phyloP scores from a whole-genome alignment of 2,888 invertebrate genomes.

The Drosophila gaucha region DNA sequence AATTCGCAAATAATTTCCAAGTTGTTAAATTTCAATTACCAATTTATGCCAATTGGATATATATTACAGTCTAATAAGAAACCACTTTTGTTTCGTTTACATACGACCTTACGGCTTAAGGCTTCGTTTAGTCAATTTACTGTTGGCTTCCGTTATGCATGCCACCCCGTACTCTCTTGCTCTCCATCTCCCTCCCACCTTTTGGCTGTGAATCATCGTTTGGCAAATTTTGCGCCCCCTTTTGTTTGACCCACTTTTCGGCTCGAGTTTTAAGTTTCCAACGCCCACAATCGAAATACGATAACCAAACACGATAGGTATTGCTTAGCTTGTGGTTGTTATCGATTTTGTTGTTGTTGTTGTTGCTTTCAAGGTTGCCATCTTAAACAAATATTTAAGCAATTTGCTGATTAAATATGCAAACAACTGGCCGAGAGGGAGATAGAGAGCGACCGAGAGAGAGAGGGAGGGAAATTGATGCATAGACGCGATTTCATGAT shows the following conservation, averaged over 20 bases:
- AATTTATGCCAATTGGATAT: not conserved
- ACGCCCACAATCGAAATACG: slow-evolving; percentile 37
- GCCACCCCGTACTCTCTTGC: not conserved
- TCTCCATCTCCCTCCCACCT: not conserved
- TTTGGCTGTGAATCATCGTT: slow-evolving; percentile 33
- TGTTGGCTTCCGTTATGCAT: slow-evolving; percentile 9
- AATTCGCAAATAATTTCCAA: too few relatives aligned
- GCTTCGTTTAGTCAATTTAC: slow-evolving; percentile 14
- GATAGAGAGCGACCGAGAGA: not conserved
- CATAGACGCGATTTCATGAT: slow-evolving; percentile 47
- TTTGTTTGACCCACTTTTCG: slow-evolving; percentile 43
- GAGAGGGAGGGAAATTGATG: slow-evolving; percentile 12
- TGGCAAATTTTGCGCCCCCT: slow-evolving; percentile 10
- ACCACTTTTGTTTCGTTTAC: slow-evolving; percentile 10
- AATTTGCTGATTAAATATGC: slow-evolving; percentile 65
- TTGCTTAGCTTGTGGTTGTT: slow-evolving; percentile 8
- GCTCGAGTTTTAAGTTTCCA: slow-evolving; percentile 10
- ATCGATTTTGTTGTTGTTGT: slow-evolving; percentile 18
- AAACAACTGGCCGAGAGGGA: slow-evolving; percentile 24
- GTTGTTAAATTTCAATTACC: not conserved
- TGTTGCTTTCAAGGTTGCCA: slow-evolving; percentile 54
- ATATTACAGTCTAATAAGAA: not conserved
- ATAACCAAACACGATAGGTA: slow-evolving; percentile 22
- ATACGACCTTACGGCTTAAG: slow-evolving; percentile 22
- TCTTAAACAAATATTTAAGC: slow-evolving; percentile 52